These are phyloP conservation scores for Isichthys henryi DNA, from an alignment of 2,113 vertebrate genomes.

Conservation along the genomic window DNA sequence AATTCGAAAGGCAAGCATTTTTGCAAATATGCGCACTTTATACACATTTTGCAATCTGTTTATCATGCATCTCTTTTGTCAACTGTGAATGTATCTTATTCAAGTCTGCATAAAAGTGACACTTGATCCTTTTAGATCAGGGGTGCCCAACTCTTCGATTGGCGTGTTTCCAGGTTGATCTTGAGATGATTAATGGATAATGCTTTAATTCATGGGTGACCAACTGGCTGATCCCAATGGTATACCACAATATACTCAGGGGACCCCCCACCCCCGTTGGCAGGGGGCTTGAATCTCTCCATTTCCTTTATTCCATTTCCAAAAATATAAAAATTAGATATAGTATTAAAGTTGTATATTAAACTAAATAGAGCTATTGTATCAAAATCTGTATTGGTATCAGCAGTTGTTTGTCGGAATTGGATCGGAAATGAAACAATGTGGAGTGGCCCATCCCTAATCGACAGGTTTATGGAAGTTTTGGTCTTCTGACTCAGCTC, in stretches of 20 bases:
- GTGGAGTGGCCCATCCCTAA: too few species aligned
- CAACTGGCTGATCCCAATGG: neutral
- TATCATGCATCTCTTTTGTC: neutral
- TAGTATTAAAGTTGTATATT: too few species aligned
- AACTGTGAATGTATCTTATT: neutral
- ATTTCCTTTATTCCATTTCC: neutral
- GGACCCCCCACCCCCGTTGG: neutral
- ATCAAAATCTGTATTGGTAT: too few species aligned
- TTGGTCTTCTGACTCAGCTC: neutral
- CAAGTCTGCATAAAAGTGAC: neutral
- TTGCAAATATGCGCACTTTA: neutral
- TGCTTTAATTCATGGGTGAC: neutral
- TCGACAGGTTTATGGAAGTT: neutral
- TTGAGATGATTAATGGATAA: neutral
- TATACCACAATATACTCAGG: neutral
- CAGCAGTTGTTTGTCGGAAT: too few species aligned
- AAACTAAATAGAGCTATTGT: too few species aligned
- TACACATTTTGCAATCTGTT: neutral
- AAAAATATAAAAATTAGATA: too few species aligned
- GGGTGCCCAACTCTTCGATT: neutral
- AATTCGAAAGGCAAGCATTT: neutral
- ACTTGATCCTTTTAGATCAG: neutral
- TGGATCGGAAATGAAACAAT: too few species aligned
- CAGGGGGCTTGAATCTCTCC: neutral
- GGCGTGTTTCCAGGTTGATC: neutral